Base-by-base conservation (phyloP, 2,113 vertebrate species). In the Tragulus kanchil region DNA sequence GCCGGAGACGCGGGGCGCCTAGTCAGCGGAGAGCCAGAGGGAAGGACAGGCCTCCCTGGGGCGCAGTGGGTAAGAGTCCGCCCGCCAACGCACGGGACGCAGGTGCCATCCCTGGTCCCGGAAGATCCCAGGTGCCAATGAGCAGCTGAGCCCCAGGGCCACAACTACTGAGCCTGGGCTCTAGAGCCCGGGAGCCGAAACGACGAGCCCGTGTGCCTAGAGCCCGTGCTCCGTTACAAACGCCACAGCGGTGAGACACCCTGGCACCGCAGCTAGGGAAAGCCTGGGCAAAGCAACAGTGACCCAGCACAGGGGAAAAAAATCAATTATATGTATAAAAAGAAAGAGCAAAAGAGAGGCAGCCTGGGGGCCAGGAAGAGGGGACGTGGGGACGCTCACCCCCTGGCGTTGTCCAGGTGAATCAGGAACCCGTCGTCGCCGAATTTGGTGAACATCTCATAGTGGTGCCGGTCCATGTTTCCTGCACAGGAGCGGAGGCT, bases 381-480 rank as follows among this genome's bases (percentile, higher is more conserved):
- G 6, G 9, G 14, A 17, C 11, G 0, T 1, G 28, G 69, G 69
- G 13, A 10, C 28, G 16, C 99, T 98, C 97, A 99, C 99, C 99
- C 99, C 98, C 99, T 98, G 94, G 99, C 99, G 0, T 99, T 99
- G 98, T 99, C 99, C 85, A 99, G 98, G 54, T 99, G 99, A 11
- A 99, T 98, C 7, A 99, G 99, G 96, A 99, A 99, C 3, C 99
- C 99, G 0, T 99, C 99, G 0, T 99, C 99, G 64, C 99, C 99
- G 67, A 99, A 99, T 97, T 99, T 99, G 93, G 99, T 99, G 98
- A 99, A 99, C 98, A 99, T 99, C 97, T 99, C 99, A 0, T 99
- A 99, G 97, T 99, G 99, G 97, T 99, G 99, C 9, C 99, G 98
- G 98, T 99, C 99, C 99, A 99, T 99, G 97, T 99, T 99, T 56